phyloP scores from a whole-genome alignment of 2,888 invertebrate genomes.

The Hirtodrosophila trivittata region DNA sequence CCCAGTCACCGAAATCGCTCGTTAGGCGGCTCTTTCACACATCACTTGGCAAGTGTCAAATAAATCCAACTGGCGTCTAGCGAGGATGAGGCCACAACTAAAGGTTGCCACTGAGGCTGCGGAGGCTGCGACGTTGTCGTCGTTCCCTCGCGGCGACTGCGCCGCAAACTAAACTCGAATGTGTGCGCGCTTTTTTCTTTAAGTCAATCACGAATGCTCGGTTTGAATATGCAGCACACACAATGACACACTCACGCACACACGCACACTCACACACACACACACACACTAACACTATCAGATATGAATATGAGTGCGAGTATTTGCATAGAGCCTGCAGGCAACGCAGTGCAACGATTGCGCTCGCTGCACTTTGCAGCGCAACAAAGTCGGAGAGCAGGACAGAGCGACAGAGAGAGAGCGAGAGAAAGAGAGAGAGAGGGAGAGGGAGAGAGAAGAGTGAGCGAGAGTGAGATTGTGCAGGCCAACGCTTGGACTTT shows the following conservation, averaged over 20 bases:
- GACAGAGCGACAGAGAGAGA: constrained; percentile 7
- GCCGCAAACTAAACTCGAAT: constrained; percentile 77
- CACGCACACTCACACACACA: constrained; percentile 9
- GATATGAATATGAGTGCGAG: constrained; percentile 7
- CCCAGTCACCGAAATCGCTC: constrained; percentile 45
- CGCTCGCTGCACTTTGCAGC: constrained; percentile 74
- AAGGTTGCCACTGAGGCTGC: constrained; percentile 31
- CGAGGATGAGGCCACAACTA: neutral
- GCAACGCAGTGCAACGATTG: constrained; percentile 29
- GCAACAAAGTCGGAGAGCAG: constrained; percentile 7
- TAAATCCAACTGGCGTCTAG: constrained; percentile 67
- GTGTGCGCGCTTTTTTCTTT: constrained; percentile 77
- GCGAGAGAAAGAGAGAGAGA: constrained; percentile 12
- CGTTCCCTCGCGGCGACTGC: constrained; percentile 77
- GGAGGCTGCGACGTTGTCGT: constrained; percentile 35
- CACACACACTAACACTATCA: neutral
- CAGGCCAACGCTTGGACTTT: constrained; percentile 46
- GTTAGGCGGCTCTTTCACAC: constrained; percentile 78
- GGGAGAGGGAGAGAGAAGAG: constrained; percentile 6
- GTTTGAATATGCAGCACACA: constrained; percentile 47
- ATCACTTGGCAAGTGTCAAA: constrained; percentile 79
- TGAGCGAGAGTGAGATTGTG: constrained; percentile 31
- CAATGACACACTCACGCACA: constrained; percentile 19
- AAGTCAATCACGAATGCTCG: constrained; percentile 79
- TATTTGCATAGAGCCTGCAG: constrained; percentile 34